Evolutionary conservation across 2,113 vertebrate species (phyloP), one percentile per base, ranked within the genome.

Genomic region (Spea multiplicata): DNA sequence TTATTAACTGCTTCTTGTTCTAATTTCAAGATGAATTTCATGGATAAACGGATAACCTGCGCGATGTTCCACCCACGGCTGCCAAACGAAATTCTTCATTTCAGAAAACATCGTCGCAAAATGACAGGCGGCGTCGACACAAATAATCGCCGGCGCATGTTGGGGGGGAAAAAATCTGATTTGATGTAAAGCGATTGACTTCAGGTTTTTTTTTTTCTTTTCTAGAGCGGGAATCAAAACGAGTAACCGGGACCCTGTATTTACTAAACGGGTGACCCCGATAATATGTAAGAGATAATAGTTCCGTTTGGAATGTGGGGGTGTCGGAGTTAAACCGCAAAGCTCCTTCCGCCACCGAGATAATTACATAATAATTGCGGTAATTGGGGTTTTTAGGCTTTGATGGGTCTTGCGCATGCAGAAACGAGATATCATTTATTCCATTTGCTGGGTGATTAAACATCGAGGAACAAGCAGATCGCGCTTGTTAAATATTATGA

Each of bases 21-120:
- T 71, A 48, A 78, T 71, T 71, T 78, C 68, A 78, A 10, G 16
- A 71, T 71, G 62, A 64, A 78, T 78, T 78, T 78, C 76, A 78
- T 44, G 59, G 76, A 57, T 78, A 71, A 70, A 65, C 6, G 6
- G 16, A 59, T 65, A 71, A 65, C 67, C 16, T 71, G 76, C 52
- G 30, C 62, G 47, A 46, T 71, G 52, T 78, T 71, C 71, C 49
- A 71, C 13, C 47, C 68, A 44, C 71, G 76, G 14, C 68, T 65
- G 68, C 16, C 67, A 65, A 48, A 30, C 50, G 76, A 77, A 9
- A 71, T 64, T 13, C 17, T 52, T 10, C 16, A 44, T 71, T 55
- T 55, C 48, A 5, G 30, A 49, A 71, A 5, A 7, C 16, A 10
- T 53, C 6, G 17, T 48, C 44, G 16, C 53, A 8, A 71, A 71